Conservation (phyloP, 2,797 vertebrate species). For the Protosalanx chinensis region DNA sequence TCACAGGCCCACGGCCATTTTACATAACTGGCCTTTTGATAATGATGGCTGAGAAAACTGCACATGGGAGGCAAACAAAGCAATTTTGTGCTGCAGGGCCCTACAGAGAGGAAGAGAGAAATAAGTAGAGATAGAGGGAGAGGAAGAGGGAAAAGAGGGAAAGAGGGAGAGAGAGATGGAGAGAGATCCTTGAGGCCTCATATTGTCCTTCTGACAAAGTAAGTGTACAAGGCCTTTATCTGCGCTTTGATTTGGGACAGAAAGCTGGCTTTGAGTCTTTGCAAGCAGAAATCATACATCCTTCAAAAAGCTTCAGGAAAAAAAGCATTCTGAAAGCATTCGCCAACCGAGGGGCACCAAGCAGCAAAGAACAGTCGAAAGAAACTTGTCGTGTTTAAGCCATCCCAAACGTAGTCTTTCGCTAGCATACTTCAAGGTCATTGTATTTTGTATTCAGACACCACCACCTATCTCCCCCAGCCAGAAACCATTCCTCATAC, state of each 20-base stretch:
- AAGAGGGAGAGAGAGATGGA: slow-evolving; percentile 43
- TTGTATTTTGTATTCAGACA: neutral
- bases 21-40: slow-evolving; percentile 44
- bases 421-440: slow-evolving; percentile 5
- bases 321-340: slow-evolving; percentile 24
- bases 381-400: slow-evolving; percentile 7
- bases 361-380: slow-evolving; percentile 41
- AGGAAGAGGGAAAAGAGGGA: slow-evolving; percentile 20
- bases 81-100: slow-evolving; percentile 30
- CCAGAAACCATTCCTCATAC: slow-evolving; percentile 11
- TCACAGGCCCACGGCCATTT: slow-evolving; percentile 12
- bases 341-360: slow-evolving; percentile 44
- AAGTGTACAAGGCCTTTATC: slow-evolving; percentile 50
- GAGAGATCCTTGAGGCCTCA: slow-evolving; percentile 55
- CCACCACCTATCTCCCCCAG: no score
- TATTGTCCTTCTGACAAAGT: slow-evolving; percentile 54
- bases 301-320: slow-evolving; percentile 35
- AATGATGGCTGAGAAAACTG: slow-evolving; percentile 39
- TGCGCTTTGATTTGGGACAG: slow-evolving; percentile 46
- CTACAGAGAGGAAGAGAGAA: slow-evolving; percentile 26
- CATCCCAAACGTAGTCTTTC: slow-evolving; percentile 7
- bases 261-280: slow-evolving; percentile 33
- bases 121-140: no score
- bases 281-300: slow-evolving; percentile 41
- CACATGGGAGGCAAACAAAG: slow-evolving; percentile 33